A percentile compares a stretch with the other conserved stretches of the same genome.
phyloP scores from a whole-genome alignment of 2,888 invertebrate species.

The Cancer borealis region DNA sequence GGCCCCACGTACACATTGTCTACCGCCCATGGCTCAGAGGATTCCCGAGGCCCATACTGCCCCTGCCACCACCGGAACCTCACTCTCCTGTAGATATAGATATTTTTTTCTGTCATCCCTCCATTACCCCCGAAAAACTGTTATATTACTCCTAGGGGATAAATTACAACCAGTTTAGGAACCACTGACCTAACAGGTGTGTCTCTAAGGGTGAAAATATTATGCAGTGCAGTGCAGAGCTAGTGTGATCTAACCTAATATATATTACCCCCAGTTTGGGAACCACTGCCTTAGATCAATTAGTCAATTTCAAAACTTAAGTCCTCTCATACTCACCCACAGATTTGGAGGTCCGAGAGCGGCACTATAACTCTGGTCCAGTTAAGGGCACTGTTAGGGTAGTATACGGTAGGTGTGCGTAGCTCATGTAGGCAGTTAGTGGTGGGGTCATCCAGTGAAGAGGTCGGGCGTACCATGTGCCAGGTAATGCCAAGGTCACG shows the following conservation, averaged over 20 bases:
- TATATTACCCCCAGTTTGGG: not conserved
- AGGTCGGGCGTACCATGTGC: conserved; percentile 78
- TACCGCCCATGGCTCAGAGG: conserved; percentile 80
- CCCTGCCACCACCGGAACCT: conserved; percentile 81
- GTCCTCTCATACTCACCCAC: conserved; percentile 79
- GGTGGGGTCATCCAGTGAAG: conserved; percentile 60
- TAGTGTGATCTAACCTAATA: too few relatives aligned
- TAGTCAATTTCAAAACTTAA: too few relatives aligned
- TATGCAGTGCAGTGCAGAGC: too few relatives aligned
- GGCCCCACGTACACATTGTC: conserved; percentile 81
- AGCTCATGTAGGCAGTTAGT: conserved; percentile 79
- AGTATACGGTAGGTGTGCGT: conserved; percentile 79
- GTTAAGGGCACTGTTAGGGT: conserved; percentile 79
- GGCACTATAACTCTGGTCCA: conserved; percentile 80
- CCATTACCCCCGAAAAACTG: too few relatives aligned
- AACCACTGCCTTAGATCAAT: not conserved
- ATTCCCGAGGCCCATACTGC: conserved; percentile 78
- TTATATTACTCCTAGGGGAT: too few relatives aligned
- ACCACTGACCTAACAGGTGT: too few relatives aligned
- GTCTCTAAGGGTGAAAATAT: too few relatives aligned
- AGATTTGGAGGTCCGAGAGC: conserved; percentile 79
- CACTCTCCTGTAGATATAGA: conserved; percentile 78
- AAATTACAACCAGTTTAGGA: not conserved
- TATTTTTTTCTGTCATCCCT: not conserved
- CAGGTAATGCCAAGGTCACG: conserved; percentile 80